Evolutionary conservation across 2,113 vertebrate genomes (phyloP), one percentile per base, ranked within the genome.

Genomic region (Lepisosteus osseus): DNA sequence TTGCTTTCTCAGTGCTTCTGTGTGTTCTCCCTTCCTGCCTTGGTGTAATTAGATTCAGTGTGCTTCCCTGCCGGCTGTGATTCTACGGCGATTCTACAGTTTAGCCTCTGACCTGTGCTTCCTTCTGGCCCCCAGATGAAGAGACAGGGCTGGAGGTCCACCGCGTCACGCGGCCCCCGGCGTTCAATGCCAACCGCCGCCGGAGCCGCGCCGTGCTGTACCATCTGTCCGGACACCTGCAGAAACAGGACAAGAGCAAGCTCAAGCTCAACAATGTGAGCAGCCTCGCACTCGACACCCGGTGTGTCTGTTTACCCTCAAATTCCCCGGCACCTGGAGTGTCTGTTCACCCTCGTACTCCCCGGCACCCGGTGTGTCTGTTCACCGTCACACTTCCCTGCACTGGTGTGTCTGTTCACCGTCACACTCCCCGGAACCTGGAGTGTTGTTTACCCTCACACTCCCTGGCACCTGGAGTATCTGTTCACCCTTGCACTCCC

Each of bases 181-280:
- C 90, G 43, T 94, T 94, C 78, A 94, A 92, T 41, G 44, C 86
- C 55, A 93, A 92, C 83, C 89, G 92, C 7, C 85, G 92, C 4
- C 90, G 92, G 61, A 94, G 92, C 82, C 69, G 92, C 71, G 92
- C 92, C 0, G 92, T 94, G 0, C 90, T 94, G 5, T 94, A 94
- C 67, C 92, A 93, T 70, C 86, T 94, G 70, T 94, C 92, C 0
- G 92, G 92, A 74, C 92, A 94, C 71, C 87, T 94, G 77, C 92
- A 94, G 86, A 94, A 93, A 77, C 92, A 94, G 69, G 92, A 93
- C 88, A 94, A 94, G 82, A 89, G 87, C 88, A 94, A 94, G 68
- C 89, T 94, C 42, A 94, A 94, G 86, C 78, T 94, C 76, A 94
- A 94, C 81, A 94, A 94, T 40, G 92, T 91, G 70, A 89, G 91